Percentiles rank a stretch among this genome's conserved stretches.
phyloP scores from a whole-genome alignment of 92 coral and sea anemone genomes.

The Meandrina meandrites region DNA sequence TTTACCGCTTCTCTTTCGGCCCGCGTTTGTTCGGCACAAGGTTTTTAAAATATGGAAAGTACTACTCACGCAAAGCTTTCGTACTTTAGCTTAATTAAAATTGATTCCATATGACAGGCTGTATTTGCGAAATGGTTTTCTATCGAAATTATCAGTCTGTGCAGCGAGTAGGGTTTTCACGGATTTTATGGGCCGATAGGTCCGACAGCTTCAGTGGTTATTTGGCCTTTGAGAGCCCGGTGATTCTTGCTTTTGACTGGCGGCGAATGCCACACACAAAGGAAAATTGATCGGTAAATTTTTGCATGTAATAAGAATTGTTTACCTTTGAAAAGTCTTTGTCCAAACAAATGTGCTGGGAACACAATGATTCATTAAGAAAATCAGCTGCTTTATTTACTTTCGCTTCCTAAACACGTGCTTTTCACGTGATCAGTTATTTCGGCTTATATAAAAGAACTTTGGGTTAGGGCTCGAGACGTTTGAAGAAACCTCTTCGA shows the following conservation, averaged over 20 bases:
- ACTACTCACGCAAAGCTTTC: neutral
- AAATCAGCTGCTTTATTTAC: slow-evolving; percentile 16
- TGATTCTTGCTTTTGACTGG: neutral
- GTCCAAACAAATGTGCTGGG: slow-evolving; percentile 19
- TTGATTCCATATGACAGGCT: neutral
- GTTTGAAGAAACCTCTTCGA: neutral
- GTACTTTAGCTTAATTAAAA: neutral
- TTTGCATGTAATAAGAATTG: neutral
- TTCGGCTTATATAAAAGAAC: neutral
- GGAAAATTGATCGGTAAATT: neutral
- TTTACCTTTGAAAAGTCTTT: slow-evolving; percentile 12
- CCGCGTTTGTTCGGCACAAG: neutral
- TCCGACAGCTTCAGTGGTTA: neutral
- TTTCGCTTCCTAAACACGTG: slow-evolving; percentile 13
- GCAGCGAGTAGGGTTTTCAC: neutral
- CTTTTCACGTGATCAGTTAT: slow-evolving; percentile 14
- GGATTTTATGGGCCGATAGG: too few species aligned
- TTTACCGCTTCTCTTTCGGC: neutral
- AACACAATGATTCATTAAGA: slow-evolving; percentile 13
- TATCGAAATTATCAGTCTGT: neutral
- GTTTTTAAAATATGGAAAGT: neutral
- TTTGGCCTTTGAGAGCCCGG: neutral
- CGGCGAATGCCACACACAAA: neutral
- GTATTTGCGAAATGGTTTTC: neutral
- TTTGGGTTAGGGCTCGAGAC: neutral